A percentile compares a stretch with the other conserved stretches of the same genome.
phyloP scores from a whole-genome alignment of 53 echinoderm and acorn worm genomes.

The Luidia sarsii region DNA sequence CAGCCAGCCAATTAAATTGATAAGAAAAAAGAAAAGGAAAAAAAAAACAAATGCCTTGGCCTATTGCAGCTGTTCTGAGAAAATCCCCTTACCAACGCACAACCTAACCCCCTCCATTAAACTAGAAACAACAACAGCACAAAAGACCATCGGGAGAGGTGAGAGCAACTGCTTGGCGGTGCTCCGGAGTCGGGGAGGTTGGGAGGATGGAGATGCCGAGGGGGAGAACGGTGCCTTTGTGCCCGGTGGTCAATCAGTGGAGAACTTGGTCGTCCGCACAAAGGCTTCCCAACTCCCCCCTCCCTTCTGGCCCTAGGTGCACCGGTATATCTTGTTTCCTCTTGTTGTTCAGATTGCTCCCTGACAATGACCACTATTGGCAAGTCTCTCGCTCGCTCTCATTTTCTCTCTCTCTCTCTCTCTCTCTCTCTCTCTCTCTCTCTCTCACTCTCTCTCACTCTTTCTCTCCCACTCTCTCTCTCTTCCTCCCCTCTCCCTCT shows the following conservation, averaged over 20 bases:
- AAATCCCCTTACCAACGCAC: slow-evolving; percentile 42
- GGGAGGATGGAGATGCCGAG: not conserved
- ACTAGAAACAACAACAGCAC: slow-evolving; percentile 28
- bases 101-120: slow-evolving; percentile 6
- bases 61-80: slow-evolving; percentile 52
- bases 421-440: too few species aligned
- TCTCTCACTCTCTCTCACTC: too few species aligned
- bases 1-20: not conserved
- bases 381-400: too few species aligned
- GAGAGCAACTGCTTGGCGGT: not conserved
- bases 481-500: too few species aligned
- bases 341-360: slow-evolving; percentile 10
- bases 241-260: slow-evolving; percentile 24
- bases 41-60: too few species aligned
- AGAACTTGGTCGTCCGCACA: slow-evolving; percentile 47
- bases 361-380: slow-evolving; percentile 37
- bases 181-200: not conserved
- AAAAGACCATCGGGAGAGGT: slow-evolving; percentile 1
- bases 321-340: slow-evolving; percentile 35
- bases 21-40: too few species aligned
- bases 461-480: too few species aligned
- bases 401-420: too few species aligned
- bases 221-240: not conserved
- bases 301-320: slow-evolving; percentile 8
- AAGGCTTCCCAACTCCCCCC: slow-evolving; percentile 41